Percentiles rank a stretch among this genome's conserved stretches.
phyloP scores from a whole-genome alignment of 1,140 invertebrate genomes.

The Euura saliciscinereae region DNA sequence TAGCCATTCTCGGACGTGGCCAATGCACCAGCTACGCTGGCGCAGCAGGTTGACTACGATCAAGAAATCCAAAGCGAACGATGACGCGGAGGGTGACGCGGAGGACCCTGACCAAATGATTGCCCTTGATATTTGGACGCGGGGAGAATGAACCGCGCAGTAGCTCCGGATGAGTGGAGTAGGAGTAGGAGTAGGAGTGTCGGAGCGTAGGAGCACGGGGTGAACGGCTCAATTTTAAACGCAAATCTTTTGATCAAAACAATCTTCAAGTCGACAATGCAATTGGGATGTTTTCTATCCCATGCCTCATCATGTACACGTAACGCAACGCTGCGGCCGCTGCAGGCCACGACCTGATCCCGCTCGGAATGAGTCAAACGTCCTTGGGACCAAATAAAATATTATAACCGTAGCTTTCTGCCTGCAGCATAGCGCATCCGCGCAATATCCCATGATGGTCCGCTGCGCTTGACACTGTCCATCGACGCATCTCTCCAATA shows the following conservation, averaged over 20 bases:
- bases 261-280: conserved; percentile 21
- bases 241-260: conserved; percentile 11
- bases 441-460: too few species aligned
- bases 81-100: too few species aligned
- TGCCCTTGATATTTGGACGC: too few species aligned
- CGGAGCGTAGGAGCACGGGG: neutral
- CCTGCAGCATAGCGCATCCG: too few species aligned
- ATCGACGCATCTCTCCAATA: too few species aligned
- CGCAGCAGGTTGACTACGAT: too few species aligned
- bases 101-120: too few species aligned
- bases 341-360: neutral
- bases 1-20: too few species aligned
- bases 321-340: neutral
- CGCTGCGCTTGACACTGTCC: too few species aligned
- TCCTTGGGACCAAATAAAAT: conserved; percentile 45
- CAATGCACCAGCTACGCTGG: too few species aligned
- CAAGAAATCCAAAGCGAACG: too few species aligned
- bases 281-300: conserved; percentile 45
- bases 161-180: neutral
- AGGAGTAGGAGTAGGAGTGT: neutral
- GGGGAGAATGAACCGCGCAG: neutral
- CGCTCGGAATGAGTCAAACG: conserved; percentile 39
- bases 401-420: neutral
- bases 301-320: too few species aligned
- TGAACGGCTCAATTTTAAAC: neutral